phyloP scores from a whole-genome alignment of 2,113 vertebrate species.

The Terrapene triunguis region DNA sequence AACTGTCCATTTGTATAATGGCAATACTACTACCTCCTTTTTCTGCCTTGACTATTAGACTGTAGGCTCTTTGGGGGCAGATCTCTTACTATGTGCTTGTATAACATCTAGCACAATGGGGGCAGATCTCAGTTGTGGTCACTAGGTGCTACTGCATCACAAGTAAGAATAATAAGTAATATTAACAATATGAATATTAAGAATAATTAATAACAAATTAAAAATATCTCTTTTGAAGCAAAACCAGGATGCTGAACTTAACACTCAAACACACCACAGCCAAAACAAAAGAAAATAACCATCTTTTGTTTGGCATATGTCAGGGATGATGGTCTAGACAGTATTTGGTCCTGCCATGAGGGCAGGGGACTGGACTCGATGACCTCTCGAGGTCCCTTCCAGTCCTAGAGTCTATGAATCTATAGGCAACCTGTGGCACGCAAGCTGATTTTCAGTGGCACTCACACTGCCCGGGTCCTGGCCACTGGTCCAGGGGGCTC shows the following conservation, averaged over 20 bases:
- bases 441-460: too few relatives aligned
- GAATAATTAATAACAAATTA: not conserved
- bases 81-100: not conserved
- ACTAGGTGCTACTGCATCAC: not conserved
- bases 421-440: too few relatives aligned
- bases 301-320: not conserved
- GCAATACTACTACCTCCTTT: not conserved
- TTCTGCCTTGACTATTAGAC: not conserved
- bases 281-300: not conserved
- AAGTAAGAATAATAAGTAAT: not conserved
- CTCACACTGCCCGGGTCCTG: too few relatives aligned
- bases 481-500: too few relatives aligned
- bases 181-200: not conserved
- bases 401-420: too few relatives aligned
- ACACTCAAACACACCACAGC: not conserved
- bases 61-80: not conserved
- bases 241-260: not conserved
- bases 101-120: fast-evolving
- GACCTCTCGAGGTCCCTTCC: too few relatives aligned
- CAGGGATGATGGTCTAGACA: too few relatives aligned
- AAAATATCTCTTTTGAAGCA: not conserved
- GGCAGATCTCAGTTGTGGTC: not conserved
- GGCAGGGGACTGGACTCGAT: too few relatives aligned
- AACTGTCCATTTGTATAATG: not conserved
- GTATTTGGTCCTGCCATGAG: too few relatives aligned